These are phyloP conservation scores for Nephrotoma guestfalica DNA, from an alignment of 2,888 invertebrate species.

Conservation along the genomic window DNA sequence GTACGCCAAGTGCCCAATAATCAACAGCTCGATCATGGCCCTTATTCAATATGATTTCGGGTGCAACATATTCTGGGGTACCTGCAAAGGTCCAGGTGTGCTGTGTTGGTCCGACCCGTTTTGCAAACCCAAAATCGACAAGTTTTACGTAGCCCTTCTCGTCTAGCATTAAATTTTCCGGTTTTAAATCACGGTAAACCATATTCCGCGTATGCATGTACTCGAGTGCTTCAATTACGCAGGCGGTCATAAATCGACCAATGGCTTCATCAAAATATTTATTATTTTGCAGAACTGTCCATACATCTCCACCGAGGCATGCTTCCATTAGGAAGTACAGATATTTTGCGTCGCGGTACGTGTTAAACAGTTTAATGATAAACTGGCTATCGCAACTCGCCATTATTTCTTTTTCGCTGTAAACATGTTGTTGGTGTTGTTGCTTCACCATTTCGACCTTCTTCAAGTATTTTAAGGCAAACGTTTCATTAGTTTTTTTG, in stretches of 20 bases:
- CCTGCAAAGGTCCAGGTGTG: slow-evolving; percentile 95
- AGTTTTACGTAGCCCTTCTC: slow-evolving; percentile 76
- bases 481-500: slow-evolving; percentile 35
- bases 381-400: slow-evolving; percentile 62
- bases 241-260: slow-evolving; percentile 78
- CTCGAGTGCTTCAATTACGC: slow-evolving; percentile 72
- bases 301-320: slow-evolving; percentile 88
- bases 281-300: slow-evolving; percentile 80
- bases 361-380: slow-evolving; percentile 70
- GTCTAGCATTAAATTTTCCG: slow-evolving; percentile 85
- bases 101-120: slow-evolving; percentile 57
- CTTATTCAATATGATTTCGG: slow-evolving; percentile 78
- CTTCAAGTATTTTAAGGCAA: slow-evolving; percentile 78
- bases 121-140: slow-evolving; percentile 92
- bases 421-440: slow-evolving; percentile 78
- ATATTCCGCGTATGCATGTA: slow-evolving; percentile 76
- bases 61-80: slow-evolving; percentile 82
- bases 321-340: slow-evolving; percentile 93
- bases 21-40: slow-evolving; percentile 71
- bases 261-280: slow-evolving; percentile 67
- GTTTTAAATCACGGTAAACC: slow-evolving; percentile 83
- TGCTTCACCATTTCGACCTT: slow-evolving; percentile 81
- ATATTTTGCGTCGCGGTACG: slow-evolving; percentile 81
- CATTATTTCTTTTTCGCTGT: slow-evolving; percentile 75
- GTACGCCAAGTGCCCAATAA: slow-evolving; percentile 81